Evolutionary conservation across 2,797 vertebrate genomes (phyloP), one percentile per base, ranked within the genome.

Genomic region (Coluber constrictor): DNA sequence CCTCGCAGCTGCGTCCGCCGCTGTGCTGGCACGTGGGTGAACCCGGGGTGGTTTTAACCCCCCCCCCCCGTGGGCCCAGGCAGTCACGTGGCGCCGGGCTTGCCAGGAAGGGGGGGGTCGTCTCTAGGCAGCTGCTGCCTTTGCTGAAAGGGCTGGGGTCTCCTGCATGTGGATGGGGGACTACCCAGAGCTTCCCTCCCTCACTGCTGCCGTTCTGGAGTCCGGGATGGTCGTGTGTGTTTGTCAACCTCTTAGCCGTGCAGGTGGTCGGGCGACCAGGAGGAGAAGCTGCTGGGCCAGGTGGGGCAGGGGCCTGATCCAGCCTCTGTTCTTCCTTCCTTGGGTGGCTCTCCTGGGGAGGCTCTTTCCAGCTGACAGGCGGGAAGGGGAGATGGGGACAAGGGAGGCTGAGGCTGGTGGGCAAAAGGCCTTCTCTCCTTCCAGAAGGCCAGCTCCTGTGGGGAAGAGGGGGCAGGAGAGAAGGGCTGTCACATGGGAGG

Each of bases 1-100:
- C n/a, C 66, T 70, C 13, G 66, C n/a, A 37, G n/a, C 15, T 7
- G 66, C n/a, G 5, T 3, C 66, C 15, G 66, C 13, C 29, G 63
- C 12, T 20, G 18, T 8, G 32, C 32, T 4, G 32, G 70, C 32
- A 37, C 32, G 70, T 79, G 32, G 32, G 70, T 3, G 16, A 37
- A 8, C 1, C n/a, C n/a, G 6, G 12, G 15, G n/a, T 18, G n/a
- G n/a, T 37, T 2, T 70, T 2, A 8, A 6, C n/a, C n/a, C 2
- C 6, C 3, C 6, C 3, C 37, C 37, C 37, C 37, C 37, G 37
- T 37, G 37, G 37, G 1, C 37, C 16, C 16, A 20, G 15, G n/a
- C 70, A 3, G n/a, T 74, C 70, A 20, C 2, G 70, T 43, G 3
- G 18, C 3, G 18, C 16, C 18, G 70, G 32, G 7, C 2, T 8